These are phyloP conservation scores for Porphyrio hochstetteri DNA, from an alignment of 2,113 vertebrate genomes.

Conservation along the genomic window DNA sequence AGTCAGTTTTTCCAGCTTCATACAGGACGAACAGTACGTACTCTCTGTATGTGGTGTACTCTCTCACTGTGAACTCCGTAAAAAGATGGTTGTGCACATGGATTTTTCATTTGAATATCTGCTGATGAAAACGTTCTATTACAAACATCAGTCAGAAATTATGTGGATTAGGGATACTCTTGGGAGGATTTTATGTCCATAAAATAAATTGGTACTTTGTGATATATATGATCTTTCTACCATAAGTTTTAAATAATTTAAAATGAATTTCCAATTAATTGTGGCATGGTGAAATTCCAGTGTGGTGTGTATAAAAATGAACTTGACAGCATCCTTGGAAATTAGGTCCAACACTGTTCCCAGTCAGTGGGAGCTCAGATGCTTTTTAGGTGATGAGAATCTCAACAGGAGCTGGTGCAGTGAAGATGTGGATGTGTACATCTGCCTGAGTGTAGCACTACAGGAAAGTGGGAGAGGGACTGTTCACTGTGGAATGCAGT, in stretches of 20 bases:
- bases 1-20: background rate
- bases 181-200: background rate
- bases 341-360: background rate
- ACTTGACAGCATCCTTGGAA: background rate
- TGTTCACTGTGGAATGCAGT: too few relatives aligned
- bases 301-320: background rate
- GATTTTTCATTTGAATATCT: background rate
- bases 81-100: background rate
- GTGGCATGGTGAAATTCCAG: background rate
- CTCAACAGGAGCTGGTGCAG: background rate
- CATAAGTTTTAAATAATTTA: background rate
- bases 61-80: background rate
- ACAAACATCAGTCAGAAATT: background rate
- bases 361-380: background rate
- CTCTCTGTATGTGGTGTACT: background rate
- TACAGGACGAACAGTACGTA: background rate
- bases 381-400: background rate
- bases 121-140: background rate
- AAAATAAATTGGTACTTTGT: background rate
- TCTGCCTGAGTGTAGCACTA: accelerated
- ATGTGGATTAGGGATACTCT: background rate
- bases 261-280: background rate
- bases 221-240: background rate
- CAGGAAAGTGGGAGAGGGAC: too few relatives aligned
- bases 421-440: background rate